phyloP scores from a whole-genome alignment of 2,888 invertebrate genomes.

The Xanthia icteritia region DNA sequence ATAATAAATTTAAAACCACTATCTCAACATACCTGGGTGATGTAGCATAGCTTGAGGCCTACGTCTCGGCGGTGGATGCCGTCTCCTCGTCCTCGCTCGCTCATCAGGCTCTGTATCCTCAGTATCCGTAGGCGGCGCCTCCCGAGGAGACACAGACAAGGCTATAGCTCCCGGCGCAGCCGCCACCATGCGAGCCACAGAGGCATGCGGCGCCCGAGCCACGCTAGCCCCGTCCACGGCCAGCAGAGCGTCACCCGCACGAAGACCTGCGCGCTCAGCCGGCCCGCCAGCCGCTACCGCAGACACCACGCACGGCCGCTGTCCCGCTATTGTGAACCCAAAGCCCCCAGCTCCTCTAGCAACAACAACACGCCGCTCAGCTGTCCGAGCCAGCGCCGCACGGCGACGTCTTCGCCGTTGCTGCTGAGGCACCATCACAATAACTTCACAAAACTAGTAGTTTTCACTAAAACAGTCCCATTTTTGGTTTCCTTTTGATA shows the following conservation, averaged over 20 bases:
- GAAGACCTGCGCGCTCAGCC: conserved; percentile 96
- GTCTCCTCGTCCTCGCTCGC: conserved; percentile 81
- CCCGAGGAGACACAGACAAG: conserved; percentile 94
- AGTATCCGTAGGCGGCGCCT: conserved; percentile 86
- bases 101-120: conserved; percentile 88
- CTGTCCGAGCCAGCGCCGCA: conserved; percentile 84
- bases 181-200: conserved; percentile 97
- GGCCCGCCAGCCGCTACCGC: conserved; percentile 96
- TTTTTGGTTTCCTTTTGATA: conserved; percentile 50
- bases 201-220: conserved; percentile 97
- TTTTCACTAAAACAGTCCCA: conserved; percentile 58
- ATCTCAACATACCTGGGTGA: conserved; percentile 78
- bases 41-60: conserved; percentile 83
- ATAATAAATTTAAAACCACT: not conserved
- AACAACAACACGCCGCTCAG: conserved; percentile 96
- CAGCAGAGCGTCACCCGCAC: conserved; percentile 97
- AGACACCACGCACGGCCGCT: conserved; percentile 98
- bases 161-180: conserved; percentile 95
- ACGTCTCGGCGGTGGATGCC: conserved; percentile 85
- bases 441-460: conserved; percentile 67
- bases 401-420: conserved; percentile 86
- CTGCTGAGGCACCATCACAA: conserved; percentile 87
- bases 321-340: conserved; percentile 99
- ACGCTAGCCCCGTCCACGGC: conserved; percentile 98
- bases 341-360: conserved; percentile 96